phyloP scores from a whole-genome alignment of 2,113 vertebrate genomes.

The Aptenodytes forsteri region DNA sequence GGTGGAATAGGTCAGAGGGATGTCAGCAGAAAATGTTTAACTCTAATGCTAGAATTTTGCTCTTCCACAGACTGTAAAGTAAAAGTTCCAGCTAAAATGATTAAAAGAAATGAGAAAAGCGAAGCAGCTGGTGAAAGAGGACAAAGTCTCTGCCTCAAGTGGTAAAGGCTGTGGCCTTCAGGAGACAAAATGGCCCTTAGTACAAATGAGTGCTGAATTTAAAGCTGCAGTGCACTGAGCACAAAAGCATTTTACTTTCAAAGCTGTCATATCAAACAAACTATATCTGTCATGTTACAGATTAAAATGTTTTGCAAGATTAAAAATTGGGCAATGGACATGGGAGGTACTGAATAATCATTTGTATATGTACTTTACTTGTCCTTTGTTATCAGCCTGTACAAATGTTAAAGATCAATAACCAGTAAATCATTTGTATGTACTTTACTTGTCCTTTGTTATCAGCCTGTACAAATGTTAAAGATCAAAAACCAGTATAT shows the following conservation, averaged over 20 bases:
- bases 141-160: not conserved
- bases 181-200: not conserved
- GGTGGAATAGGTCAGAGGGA: not conserved
- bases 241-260: not conserved
- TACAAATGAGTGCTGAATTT: not conserved
- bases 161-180: not conserved
- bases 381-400: not conserved
- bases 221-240: not conserved
- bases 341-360: not conserved
- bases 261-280: not conserved
- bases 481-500: not conserved
- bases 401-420: not conserved
- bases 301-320: not conserved
- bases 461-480: not conserved
- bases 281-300: not conserved
- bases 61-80: not conserved
- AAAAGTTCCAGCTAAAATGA: not conserved
- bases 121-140: not conserved
- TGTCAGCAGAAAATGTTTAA: not conserved
- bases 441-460: not conserved
- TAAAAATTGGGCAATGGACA: not conserved
- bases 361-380: not conserved
- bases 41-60: not conserved
- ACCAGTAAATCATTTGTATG: not conserved
- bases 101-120: not conserved